Evolutionary conservation across 1,140 invertebrate genomes (phyloP).

Genomic region (Rhopalosiphum padi): DNA sequence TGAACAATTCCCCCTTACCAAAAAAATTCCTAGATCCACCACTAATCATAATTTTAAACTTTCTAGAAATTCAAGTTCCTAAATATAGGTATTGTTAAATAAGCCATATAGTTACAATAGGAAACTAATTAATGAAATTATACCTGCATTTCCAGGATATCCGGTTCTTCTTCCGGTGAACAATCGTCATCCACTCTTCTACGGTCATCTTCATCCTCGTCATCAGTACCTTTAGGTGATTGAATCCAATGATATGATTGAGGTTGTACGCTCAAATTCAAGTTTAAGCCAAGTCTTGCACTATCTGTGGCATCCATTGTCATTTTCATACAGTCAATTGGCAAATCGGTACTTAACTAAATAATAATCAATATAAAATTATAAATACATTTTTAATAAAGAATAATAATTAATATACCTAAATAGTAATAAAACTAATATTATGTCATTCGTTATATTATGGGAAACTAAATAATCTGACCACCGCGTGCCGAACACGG

Average conservation of each 20-base stretch:
- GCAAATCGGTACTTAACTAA: slow-evolving; percentile 12
- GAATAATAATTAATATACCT: neutral
- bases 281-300: slow-evolving; percentile 33
- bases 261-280: slow-evolving; percentile 44
- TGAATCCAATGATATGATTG: slow-evolving; percentile 41
- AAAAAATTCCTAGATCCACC: too few species aligned
- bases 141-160: slow-evolving; percentile 56
- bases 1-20: too few species aligned
- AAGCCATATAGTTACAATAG: neutral
- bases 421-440: neutral
- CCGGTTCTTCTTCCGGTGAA: slow-evolving; percentile 52
- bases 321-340: slow-evolving; percentile 39
- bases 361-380: neutral
- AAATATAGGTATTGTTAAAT: neutral
- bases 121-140: neutral
- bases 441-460: neutral
- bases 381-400: neutral
- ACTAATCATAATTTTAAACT: neutral
- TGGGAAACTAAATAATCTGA: neutral
- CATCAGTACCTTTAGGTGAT: slow-evolving; percentile 40
- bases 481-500: too few species aligned
- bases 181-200: slow-evolving; percentile 23
- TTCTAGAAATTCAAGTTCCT: neutral
- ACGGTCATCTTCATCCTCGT: slow-evolving; percentile 43
- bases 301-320: slow-evolving; percentile 38